Evolutionary conservation across 2,113 vertebrate genomes (phyloP).

Genomic region (Ondatra zibethicus): DNA sequence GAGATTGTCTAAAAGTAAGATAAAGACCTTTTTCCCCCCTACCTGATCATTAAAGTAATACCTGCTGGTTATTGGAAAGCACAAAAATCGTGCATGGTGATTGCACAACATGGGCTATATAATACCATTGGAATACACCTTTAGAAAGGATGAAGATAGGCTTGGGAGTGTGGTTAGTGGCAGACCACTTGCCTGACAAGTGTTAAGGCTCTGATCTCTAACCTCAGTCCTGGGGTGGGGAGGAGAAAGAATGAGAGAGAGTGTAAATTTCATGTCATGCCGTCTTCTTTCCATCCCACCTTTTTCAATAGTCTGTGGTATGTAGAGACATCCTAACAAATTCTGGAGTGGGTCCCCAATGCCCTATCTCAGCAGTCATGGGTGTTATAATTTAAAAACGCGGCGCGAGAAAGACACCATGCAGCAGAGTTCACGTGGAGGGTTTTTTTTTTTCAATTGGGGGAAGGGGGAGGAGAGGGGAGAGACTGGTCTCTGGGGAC

Average conservation of each 20-base stretch:
- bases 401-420: too few relatives aligned
- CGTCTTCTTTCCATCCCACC: background rate
- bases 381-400: too few relatives aligned
- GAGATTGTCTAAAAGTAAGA: background rate
- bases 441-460: too few relatives aligned
- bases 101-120: background rate
- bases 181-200: background rate
- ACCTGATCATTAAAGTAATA: background rate
- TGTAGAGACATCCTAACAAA: background rate
- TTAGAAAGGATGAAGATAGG: background rate
- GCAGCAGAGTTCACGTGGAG: too few relatives aligned
- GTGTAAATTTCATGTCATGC: background rate
- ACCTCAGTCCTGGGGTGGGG: too few relatives aligned
- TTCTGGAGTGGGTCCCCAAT: fast-evolving
- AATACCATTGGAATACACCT: background rate
- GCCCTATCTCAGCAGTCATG: background rate
- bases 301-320: background rate
- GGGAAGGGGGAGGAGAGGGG: too few relatives aligned
- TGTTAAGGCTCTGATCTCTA: background rate
- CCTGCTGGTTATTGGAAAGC: background rate
- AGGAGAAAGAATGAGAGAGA: background rate
- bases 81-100: background rate
- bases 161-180: background rate
- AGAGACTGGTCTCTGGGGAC: too few relatives aligned
- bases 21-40: background rate